Evolutionary conservation across 2,113 vertebrate species (phyloP), one percentile per base, ranked within the genome.

Genomic region (Salvator merianae): DNA sequence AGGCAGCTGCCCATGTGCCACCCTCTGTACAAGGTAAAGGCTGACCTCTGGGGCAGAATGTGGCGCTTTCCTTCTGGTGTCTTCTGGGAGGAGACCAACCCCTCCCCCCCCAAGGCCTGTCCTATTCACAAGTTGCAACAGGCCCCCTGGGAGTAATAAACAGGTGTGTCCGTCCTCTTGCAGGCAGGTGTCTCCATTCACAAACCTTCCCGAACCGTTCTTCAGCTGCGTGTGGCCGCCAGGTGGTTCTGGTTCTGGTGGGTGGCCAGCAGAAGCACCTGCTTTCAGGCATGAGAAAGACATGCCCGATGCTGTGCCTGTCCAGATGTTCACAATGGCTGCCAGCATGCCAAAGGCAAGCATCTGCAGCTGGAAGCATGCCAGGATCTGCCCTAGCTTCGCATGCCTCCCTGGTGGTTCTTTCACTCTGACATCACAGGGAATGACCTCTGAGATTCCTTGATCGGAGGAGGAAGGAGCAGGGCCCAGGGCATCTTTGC

Each of bases 1-100:
- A 66, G 90, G 20, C 84, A 83, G 12, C 90, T 91, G 10, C 84
- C 90, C 1, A 79, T 76, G 76, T 74, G 84, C n/a, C 89, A 90
- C 63, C 89, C 89, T 0, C 1, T 90, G 30, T 83, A 88, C 40
- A 90, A 90, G 80, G 89, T 90, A 59, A 72, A 76, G 1, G 30
- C 24, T 28, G 40, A 14, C 20, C 5, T 14, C 13, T 4, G 24
- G 74, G 13, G 32, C 2, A 24, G 47, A 30, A 34, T 36, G 4
- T 3, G 32, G 14, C 5, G 62, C 14, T 12, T 32, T 32, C 30
- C 3, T 14, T 69, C 30, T 5, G 66, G 13, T 32, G 12, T 10
- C n/a, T 32, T 69, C 28, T 7, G 24, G 55, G 7, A 65, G 24
- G 26, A 65, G 28, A 26, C 63, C 7, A 65, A 65, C 7, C 24